These are phyloP conservation scores for Cinclus mexicanus DNA, from an alignment of 2,113 vertebrate genomes.

Conservation along the genomic window DNA sequence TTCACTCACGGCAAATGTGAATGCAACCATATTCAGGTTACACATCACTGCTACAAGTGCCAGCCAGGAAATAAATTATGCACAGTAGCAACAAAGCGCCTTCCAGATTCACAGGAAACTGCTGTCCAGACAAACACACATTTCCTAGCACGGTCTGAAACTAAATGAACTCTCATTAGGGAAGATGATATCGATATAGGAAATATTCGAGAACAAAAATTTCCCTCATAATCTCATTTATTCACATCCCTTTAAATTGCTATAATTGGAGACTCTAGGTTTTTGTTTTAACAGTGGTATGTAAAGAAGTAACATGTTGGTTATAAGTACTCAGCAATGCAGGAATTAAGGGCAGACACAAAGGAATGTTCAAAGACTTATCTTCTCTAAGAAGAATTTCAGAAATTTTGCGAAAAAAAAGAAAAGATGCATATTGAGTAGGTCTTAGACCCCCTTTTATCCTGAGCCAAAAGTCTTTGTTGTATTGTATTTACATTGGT, in stretches of 20 bases:
- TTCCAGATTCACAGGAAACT: conserved; percentile 34
- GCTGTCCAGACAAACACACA: not conserved
- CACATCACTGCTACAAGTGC: not conserved
- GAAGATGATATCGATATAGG: not conserved
- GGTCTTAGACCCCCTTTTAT: not conserved
- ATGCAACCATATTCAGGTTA: not conserved
- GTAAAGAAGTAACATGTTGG: not conserved
- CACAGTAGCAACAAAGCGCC: not conserved
- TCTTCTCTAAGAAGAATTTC: not conserved
- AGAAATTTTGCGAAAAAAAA: not conserved
- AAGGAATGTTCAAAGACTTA: not conserved
- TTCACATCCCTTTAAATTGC: not conserved
- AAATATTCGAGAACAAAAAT: not conserved
- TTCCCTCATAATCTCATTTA: not conserved
- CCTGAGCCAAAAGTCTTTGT: not conserved
- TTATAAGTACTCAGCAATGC: not conserved
- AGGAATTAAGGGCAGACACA: not conserved
- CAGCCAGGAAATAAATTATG: not conserved
- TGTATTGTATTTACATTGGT: not conserved
- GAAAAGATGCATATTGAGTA: not conserved
- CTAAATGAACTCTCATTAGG: not conserved
- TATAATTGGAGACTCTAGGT: not conserved
- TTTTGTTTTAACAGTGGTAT: not conserved
- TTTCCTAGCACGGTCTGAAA: not conserved
- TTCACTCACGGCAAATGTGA: not conserved